Evolutionary conservation across 2,888 invertebrate species (phyloP).

Genomic region (Agrochola circellaris): DNA sequence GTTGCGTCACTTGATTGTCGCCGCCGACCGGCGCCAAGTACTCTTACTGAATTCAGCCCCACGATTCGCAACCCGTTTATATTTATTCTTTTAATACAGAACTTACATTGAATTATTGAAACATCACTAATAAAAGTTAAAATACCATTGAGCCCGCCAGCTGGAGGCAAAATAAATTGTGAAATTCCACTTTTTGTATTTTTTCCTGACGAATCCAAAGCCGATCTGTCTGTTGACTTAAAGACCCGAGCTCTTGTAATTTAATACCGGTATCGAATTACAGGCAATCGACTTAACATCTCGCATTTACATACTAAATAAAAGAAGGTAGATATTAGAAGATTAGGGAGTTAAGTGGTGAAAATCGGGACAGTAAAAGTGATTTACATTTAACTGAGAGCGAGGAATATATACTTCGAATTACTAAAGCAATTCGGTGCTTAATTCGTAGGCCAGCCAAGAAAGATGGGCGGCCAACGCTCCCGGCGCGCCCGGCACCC

Average conservation of each 20-base stretch:
- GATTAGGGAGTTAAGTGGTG: slow-evolving; percentile 82
- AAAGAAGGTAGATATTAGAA: slow-evolving; percentile 78
- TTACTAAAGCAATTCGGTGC: slow-evolving; percentile 90
- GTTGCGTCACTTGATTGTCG: slow-evolving; percentile 88
- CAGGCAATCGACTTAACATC: slow-evolving; percentile 66
- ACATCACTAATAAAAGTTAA: slow-evolving; percentile 38
- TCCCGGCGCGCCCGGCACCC: slow-evolving; percentile 80
- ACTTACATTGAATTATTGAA: slow-evolving; percentile 21
- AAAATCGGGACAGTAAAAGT: slow-evolving; percentile 89
- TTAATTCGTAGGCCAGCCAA: slow-evolving; percentile 90
- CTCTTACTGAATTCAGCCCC: slow-evolving; percentile 62
- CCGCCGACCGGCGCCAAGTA: slow-evolving; percentile 66
- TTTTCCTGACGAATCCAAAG: slow-evolving; percentile 49
- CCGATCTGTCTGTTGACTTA: slow-evolving; percentile 61
- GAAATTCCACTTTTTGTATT: slow-evolving; percentile 53
- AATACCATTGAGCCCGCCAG: slow-evolving; percentile 6
- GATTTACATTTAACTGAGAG: slow-evolving; percentile 89
- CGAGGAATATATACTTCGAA: slow-evolving; percentile 89
- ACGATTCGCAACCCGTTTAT: slow-evolving; percentile 42
- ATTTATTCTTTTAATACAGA: slow-evolving; percentile 59
- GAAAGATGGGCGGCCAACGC: slow-evolving; percentile 88
- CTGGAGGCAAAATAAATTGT: slow-evolving; percentile 47
- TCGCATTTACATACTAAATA: slow-evolving; percentile 75
- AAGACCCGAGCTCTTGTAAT: slow-evolving; percentile 56
- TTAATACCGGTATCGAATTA: slow-evolving; percentile 68